Conservation (phyloP, 2,797 vertebrate species). For the Psittacula echo region DNA sequence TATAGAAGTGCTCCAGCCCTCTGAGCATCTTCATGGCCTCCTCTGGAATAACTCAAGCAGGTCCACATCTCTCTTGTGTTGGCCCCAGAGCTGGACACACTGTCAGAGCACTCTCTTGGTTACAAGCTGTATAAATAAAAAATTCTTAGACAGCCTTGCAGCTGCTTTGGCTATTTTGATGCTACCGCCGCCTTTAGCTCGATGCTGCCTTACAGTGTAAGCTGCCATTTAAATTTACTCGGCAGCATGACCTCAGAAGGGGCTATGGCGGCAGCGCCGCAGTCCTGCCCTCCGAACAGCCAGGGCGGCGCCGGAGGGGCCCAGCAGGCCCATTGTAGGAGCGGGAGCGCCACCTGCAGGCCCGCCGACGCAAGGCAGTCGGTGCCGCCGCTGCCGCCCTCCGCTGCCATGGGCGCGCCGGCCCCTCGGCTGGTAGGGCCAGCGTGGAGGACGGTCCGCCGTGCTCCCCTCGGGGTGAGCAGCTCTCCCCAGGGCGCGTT, state of each 20-base stretch:
- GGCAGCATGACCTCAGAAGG: background rate
- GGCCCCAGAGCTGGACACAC: background rate
- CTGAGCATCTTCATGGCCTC: fast-evolving
- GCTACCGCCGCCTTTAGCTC: background rate
- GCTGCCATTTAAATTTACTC: background rate
- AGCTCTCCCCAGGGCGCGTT: too few species aligned
- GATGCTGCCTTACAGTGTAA: background rate
- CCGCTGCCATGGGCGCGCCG: fast-evolving
- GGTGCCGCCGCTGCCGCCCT: too few species aligned
- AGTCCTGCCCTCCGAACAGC: too few species aligned
- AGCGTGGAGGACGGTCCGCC: too few species aligned
- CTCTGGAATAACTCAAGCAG: fast-evolving
- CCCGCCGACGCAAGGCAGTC: fast-evolving
- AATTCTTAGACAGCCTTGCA: background rate
- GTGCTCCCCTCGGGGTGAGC: background rate
- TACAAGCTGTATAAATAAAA: background rate
- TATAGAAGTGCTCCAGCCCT: fast-evolving
- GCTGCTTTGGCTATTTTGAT: background rate
- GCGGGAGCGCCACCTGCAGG: background rate
- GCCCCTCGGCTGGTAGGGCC: fast-evolving
- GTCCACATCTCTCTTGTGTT: fast-evolving
- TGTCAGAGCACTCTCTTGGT: background rate
- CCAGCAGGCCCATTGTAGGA: background rate
- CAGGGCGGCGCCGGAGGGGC: fast-evolving
- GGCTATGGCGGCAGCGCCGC: background rate